Evolutionary conservation across 2,797 vertebrate genomes (phyloP), one percentile per base, ranked within the genome.

Genomic region (Furcifer pardalis): DNA sequence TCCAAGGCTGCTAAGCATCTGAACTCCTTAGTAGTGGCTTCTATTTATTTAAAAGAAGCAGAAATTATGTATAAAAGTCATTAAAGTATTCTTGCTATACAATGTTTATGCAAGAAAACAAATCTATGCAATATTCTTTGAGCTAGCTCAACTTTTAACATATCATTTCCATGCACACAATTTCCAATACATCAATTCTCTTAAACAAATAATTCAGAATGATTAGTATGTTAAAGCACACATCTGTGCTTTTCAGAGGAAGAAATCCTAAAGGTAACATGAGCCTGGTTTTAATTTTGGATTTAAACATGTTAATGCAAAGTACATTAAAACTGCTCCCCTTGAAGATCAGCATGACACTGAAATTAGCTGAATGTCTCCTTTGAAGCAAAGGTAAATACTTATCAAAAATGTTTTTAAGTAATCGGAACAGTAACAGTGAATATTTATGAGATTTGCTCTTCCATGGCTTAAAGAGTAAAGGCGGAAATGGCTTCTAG

Each of bases 381-480:
- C 62, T 93, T 92, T 89, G 86, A 93, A 90, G 79, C 74, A 92
- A 91, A 94, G 44, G 63, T 93, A 94, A 95, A 94, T 42, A 89
- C 32, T 86, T 88, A 89, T 87, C 25, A 88, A 92, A 93, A 89
- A 59, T 88, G 71, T 90, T 95, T 93, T 93, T 0, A 92, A 93
- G 91, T 89, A 92, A 62, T 88, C 69, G 84, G 88, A 84, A 80
- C 77, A 32, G 7, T 77, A 92, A 78, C 82, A 21, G 12, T 89
- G 81, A 19, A 79, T 89, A 82, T 90, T 93, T 93, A 89, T 84
- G 79, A 90, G 77, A 86, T 71, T 72, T 66, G 35, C 10, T 88
- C 4, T 81, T 90, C 92, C n/a, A 49, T 0, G 0, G 59, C 74
- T 88, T 56, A 86, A 83, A 32, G 77, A 90, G 42, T 72, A 84